phyloP scores from a whole-genome alignment of 2,888 invertebrate genomes.

The Taenaris catops region DNA sequence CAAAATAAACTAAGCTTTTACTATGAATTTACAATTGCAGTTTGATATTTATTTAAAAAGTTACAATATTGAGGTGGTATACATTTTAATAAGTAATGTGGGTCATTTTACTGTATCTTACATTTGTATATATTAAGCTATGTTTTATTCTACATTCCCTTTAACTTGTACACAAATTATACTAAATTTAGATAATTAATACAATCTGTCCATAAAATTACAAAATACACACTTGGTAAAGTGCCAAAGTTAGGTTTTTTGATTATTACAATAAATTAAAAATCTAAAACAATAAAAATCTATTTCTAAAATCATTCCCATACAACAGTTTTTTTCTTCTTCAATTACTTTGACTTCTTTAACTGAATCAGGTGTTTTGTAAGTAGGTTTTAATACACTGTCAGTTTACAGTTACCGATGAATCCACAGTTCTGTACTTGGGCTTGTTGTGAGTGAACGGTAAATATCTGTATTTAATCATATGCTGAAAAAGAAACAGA shows the following conservation, averaged over 20 bases:
- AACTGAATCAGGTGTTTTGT: constrained; percentile 35
- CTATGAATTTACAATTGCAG: no score
- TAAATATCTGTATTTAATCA: constrained; percentile 99
- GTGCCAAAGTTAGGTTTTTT: constrained; percentile 8
- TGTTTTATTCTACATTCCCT: constrained; percentile 12
- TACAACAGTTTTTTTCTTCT: constrained; percentile 75
- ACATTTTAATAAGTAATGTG: no score
- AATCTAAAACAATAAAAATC: constrained; percentile 64
- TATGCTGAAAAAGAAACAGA: constrained; percentile 94
- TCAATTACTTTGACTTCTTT: constrained; percentile 58
- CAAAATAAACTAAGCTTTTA: no score
- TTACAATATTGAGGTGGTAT: no score
- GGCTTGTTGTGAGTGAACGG: constrained; percentile 99
- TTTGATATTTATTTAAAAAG: no score
- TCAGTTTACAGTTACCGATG: constrained; percentile 65
- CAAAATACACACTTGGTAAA: constrained; percentile 3
- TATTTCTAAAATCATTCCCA: constrained; percentile 69
- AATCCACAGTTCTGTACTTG: constrained; percentile 87
- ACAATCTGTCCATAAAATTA: constrained; percentile 10
- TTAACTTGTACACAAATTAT: constrained; percentile 10
- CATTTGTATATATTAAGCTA: background rate
- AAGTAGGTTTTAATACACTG: constrained; percentile 32
- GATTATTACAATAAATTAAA: constrained; percentile 34
- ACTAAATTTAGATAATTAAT: constrained; percentile 10
- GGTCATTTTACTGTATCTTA: no score